Evolutionary conservation across 1,140 invertebrate genomes (phyloP), one percentile per base, ranked within the genome.

Genomic region (Drosophila bocqueti): DNA sequence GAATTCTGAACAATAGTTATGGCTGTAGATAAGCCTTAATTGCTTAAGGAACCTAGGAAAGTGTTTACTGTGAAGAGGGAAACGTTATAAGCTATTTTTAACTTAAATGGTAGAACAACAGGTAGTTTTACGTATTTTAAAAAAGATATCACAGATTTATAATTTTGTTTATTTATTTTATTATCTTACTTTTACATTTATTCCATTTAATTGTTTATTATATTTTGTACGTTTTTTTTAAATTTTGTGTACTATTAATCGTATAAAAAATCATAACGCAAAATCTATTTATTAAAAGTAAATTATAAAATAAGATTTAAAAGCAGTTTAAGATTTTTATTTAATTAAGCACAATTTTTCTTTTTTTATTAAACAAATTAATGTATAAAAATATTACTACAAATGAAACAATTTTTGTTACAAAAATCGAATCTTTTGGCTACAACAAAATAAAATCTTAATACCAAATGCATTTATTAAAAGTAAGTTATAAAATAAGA

Each of bases 11-110:
- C 4, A 16, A 24, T 67, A 43, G 11, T 18, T 49, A 42, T 10
- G 9, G 7, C 34, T 34, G 38, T 21, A 61, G 24, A 46, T 10
- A 54, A 24, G 43, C 7, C 9, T 8, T 11, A 29, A 5, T 31
- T 15, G 31, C 15, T 36, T n/a, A 36, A 49, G 10, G 45, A 73
- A 58, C n/a, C 31, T 36, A 49, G 29, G 16, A 61, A 67, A 43
- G 59, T 64, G 52, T 24, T 49, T n/a, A 40, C 8, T 18, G 26
- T 13, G 18, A 21, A 0, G n/a, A 15, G 4, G 18, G 24, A 4
- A 31, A 21, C 2, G 7, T 21, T 10, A n/a, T 3, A 49, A n/a
- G 8, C 5, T 57, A 31, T 49, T 16, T 16, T 6, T 26, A 47
- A 26, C 0, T 47, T 24, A 24, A 15, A 0, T 8, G 24, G n/a